Conservation (phyloP, 2,113 vertebrate genomes). For the Leuciscus idus region DNA sequence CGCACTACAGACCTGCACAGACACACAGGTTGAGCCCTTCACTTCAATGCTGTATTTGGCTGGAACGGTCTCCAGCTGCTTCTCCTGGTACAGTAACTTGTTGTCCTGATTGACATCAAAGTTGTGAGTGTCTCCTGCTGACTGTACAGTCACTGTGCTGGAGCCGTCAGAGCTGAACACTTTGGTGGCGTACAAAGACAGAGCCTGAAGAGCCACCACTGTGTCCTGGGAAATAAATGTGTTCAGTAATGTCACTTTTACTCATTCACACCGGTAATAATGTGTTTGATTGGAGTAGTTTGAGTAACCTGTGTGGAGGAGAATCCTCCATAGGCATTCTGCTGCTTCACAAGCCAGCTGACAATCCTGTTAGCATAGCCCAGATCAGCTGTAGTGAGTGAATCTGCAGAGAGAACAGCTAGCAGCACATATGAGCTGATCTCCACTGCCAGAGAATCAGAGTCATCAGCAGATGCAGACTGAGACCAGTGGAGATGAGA, state of each 20-base stretch:
- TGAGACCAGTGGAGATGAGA: slow-evolving; percentile 54
- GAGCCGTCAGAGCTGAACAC: slow-evolving; percentile 50
- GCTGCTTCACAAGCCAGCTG: slow-evolving; percentile 75
- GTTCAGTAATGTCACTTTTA: slow-evolving; percentile 1
- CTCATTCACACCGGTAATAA: neutral
- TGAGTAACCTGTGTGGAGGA: slow-evolving; percentile 77
- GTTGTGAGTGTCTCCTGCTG: slow-evolving; percentile 59
- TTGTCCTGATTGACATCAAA: slow-evolving; percentile 80
- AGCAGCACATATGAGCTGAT: slow-evolving; percentile 70
- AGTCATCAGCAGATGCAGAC: slow-evolving; percentile 40
- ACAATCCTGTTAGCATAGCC: slow-evolving; percentile 69
- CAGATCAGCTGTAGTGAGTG: slow-evolving; percentile 59
- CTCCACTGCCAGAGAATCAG: slow-evolving; percentile 68
- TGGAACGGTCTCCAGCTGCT: slow-evolving; percentile 64
- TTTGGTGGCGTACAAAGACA: slow-evolving; percentile 49
- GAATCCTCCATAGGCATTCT: slow-evolving; percentile 79
- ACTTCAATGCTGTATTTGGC: slow-evolving; percentile 70
- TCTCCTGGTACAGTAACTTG: slow-evolving; percentile 84
- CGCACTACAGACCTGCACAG: slow-evolving; percentile 75
- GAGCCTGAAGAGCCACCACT: slow-evolving; percentile 67
- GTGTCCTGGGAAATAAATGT: slow-evolving; percentile 35
- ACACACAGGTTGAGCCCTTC: slow-evolving; percentile 73
- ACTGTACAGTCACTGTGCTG: slow-evolving; percentile 48
- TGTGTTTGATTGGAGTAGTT: neutral
- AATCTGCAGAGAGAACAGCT: slow-evolving; percentile 65